A percentile compares a stretch with the other conserved stretches of the same genome.
phyloP scores from a whole-genome alignment of 2,888 invertebrate species.

The Limnephilus lunatus region DNA sequence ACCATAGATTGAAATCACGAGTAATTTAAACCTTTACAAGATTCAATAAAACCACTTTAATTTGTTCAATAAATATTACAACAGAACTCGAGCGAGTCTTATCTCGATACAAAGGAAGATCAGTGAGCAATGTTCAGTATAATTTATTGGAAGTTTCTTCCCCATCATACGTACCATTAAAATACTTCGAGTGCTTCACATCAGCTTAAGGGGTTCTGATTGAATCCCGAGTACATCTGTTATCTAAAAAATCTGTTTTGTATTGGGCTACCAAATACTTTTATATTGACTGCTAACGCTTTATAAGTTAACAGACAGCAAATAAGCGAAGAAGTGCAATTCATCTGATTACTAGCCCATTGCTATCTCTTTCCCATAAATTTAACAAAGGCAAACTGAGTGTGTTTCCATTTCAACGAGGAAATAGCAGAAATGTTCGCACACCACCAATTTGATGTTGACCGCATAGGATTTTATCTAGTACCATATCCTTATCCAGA shows the following conservation, averaged over 20 bases:
- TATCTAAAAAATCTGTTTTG: not conserved
- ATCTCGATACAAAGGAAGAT: not conserved
- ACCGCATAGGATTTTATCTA: too few species aligned
- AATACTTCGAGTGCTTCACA: not conserved
- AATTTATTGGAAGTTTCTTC: not conserved
- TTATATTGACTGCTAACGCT: too few species aligned
- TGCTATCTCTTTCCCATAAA: too few species aligned
- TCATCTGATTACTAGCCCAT: too few species aligned
- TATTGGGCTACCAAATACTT: not conserved
- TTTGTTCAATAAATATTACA: not conserved
- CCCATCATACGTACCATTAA: not conserved
- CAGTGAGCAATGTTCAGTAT: not conserved
- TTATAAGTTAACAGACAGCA: too few species aligned
- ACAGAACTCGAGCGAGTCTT: not conserved
- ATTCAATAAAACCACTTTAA: not conserved
- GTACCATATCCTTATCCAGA: too few species aligned
- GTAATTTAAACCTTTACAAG: not conserved
- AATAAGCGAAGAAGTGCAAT: too few species aligned
- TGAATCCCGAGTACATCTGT: not conserved
- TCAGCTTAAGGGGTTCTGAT: not conserved
- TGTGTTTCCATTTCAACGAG: too few species aligned
- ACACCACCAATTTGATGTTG: too few species aligned
- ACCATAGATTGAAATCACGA: not conserved
- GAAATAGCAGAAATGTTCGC: too few species aligned
- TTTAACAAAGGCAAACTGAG: too few species aligned